These are phyloP conservation scores for Achroia grisella DNA, from an alignment of 1,140 invertebrate species.

Conservation along the genomic window DNA sequence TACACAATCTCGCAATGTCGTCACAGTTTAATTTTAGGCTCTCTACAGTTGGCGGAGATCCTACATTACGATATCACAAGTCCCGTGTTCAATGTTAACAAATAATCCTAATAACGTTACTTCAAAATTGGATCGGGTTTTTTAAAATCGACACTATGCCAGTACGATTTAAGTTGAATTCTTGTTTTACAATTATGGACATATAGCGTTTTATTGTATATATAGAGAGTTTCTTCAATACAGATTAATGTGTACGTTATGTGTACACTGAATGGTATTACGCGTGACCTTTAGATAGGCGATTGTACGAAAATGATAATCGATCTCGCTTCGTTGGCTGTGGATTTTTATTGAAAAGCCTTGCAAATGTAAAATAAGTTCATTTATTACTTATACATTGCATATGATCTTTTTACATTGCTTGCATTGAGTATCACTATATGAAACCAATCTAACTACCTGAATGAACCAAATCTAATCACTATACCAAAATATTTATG, in stretches of 20 bases:
- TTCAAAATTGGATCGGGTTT: slow-evolving; percentile 13
- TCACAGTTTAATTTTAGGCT: slow-evolving; percentile 40
- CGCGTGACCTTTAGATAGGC: slow-evolving; percentile 62
- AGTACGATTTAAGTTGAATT: slow-evolving; percentile 12
- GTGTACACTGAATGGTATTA: slow-evolving; percentile 57
- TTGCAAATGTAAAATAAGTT: slow-evolving; percentile 21
- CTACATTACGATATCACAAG: slow-evolving; percentile 38
- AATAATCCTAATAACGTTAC: slow-evolving; percentile 50
- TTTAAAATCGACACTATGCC: slow-evolving; percentile 18
- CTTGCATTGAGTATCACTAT: no score
- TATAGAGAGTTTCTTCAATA: slow-evolving; percentile 55
- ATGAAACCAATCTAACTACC: no score
- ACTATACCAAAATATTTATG: no score
- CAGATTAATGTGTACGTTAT: slow-evolving; percentile 37
- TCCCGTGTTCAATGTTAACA: slow-evolving; percentile 43
- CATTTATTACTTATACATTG: no score
- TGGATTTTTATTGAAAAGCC: slow-evolving; percentile 32
- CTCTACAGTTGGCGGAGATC: slow-evolving; percentile 32
- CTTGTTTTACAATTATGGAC: background rate
- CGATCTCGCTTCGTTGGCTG: slow-evolving; percentile 43
- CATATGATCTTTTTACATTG: no score
- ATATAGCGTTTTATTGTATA: slow-evolving; percentile 8
- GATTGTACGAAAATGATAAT: slow-evolving; percentile 68
- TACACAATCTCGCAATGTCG: slow-evolving; percentile 36
- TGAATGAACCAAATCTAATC: no score